Conservation (phyloP, 2,113 vertebrate genomes). For the Grammomys dolichurus region DNA sequence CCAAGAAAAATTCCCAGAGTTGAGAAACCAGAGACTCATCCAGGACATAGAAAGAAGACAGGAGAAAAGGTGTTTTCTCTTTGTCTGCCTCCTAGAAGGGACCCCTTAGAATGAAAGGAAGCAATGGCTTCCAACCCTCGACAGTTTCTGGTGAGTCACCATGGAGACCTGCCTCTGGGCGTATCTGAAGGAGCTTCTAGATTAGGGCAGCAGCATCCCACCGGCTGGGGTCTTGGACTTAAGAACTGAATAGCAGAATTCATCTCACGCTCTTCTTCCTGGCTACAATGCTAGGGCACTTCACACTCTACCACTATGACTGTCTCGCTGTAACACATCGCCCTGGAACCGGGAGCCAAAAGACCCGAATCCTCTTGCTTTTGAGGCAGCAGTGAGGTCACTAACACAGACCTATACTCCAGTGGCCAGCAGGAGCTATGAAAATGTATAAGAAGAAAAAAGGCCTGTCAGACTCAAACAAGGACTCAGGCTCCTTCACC, state of each 20-base stretch:
- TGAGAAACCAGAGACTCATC: background rate
- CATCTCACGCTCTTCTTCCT: background rate
- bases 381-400: background rate
- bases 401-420: background rate
- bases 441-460: too few species aligned
- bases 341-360: background rate
- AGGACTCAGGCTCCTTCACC: background rate
- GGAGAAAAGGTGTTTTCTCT: background rate
- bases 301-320: too few species aligned
- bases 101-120: background rate
- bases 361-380: background rate
- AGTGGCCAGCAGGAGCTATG: background rate
- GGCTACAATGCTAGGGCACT: background rate
- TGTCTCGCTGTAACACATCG: too few species aligned
- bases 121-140: background rate
- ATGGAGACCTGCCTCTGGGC: too few species aligned
- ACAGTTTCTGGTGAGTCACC: background rate
- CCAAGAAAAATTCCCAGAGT: background rate
- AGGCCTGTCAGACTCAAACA: background rate
- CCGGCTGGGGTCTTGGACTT: background rate
- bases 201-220: background rate
- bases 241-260: background rate
- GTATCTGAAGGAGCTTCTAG: background rate
- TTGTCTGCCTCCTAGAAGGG: too few species aligned
- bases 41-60: background rate